Evolutionary conservation across 1,140 invertebrate species (phyloP), one percentile per base, ranked within the genome.

Genomic region (Philopotamus ludificatus): DNA sequence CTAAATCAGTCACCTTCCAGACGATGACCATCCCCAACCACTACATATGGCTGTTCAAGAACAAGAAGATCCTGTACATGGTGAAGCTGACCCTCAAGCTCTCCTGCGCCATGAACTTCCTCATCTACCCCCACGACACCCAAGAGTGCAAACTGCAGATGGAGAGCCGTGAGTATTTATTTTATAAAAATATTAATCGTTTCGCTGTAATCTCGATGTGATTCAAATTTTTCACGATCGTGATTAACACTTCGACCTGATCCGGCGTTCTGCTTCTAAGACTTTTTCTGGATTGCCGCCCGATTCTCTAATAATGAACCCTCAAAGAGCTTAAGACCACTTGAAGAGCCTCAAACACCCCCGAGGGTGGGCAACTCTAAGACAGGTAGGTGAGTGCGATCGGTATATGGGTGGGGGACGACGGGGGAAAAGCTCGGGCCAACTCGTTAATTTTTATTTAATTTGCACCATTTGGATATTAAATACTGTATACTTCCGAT

Each of bases 1-100:
- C 92, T 26, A 95, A 95, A 77, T 91, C 90, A 7, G 92, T 95
- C 0, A 94, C 91, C 1, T 95, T 95, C 73, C 92, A 94, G 76
- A 93, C 91, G 0, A 95, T 95, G 92, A 95, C 92, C 44, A 92
- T 95, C 68, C 92, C 92, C 0, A 95, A 95, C 79, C 92, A 95
- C 73, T 93, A 93, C 70, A 84, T 93, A 70, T 93, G 91, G 91
- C 77, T 93, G 10, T 92, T 92, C 75, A 92, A 92, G 75, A 90
- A 93, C 73, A 92, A 93, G 76, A 92, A 89, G 0, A 93, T 93
- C 58, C 77, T 93, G 0, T 93, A 93, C 72, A 93, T 93, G 90
- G 90, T 92, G 41, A 93, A 93, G 83, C 77, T 94, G 61, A 94
- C 91, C 0, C 73, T 94, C 22, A 88, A 86, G 68, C 76, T 95